Conservation (phyloP, 1,140 invertebrate genomes). For the Drosophila ficusphila region DNA sequence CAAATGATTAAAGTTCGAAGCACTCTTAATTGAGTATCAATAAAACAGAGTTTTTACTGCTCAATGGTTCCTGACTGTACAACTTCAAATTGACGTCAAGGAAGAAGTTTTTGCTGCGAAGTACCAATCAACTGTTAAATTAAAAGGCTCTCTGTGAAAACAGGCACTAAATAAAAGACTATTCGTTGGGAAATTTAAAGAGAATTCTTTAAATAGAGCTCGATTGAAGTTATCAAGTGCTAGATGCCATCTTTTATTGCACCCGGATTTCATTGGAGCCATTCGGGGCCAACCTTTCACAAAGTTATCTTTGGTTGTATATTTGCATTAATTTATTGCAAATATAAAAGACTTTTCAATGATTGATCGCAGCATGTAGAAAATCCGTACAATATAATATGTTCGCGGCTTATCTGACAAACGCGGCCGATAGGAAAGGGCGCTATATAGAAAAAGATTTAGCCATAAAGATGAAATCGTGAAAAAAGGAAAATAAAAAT, state of each 20-base stretch:
- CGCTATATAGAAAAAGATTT: slow-evolving; percentile 40
- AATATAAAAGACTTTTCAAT: slow-evolving; percentile 65
- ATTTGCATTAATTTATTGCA: slow-evolving; percentile 73
- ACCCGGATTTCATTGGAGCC: slow-evolving; percentile 13
- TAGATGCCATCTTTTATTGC: slow-evolving; percentile 30
- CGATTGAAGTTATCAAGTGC: slow-evolving; percentile 20
- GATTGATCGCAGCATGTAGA: slow-evolving; percentile 53
- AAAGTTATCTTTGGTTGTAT: slow-evolving; percentile 63
- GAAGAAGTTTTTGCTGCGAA: not conserved
- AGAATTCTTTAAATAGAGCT: slow-evolving; percentile 29
- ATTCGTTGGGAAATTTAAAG: not conserved
- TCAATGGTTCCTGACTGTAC: not conserved
- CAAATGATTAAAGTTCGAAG: not conserved
- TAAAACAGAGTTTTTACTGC: slow-evolving; percentile 23
- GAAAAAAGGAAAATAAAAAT: slow-evolving; percentile 32
- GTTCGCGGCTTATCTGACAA: slow-evolving; percentile 34
- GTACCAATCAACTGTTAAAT: slow-evolving; percentile 43
- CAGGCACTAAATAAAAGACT: not conserved
- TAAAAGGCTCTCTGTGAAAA: not conserved
- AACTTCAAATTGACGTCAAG: slow-evolving; percentile 37
- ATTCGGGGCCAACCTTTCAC: slow-evolving; percentile 31
- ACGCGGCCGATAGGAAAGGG: slow-evolving; percentile 27
- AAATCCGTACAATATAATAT: slow-evolving; percentile 18
- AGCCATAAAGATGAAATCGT: slow-evolving; percentile 26
- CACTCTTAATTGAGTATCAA: slow-evolving; percentile 7